Conservation (phyloP, 2,113 vertebrate genomes). For the Falco punctatus region DNA sequence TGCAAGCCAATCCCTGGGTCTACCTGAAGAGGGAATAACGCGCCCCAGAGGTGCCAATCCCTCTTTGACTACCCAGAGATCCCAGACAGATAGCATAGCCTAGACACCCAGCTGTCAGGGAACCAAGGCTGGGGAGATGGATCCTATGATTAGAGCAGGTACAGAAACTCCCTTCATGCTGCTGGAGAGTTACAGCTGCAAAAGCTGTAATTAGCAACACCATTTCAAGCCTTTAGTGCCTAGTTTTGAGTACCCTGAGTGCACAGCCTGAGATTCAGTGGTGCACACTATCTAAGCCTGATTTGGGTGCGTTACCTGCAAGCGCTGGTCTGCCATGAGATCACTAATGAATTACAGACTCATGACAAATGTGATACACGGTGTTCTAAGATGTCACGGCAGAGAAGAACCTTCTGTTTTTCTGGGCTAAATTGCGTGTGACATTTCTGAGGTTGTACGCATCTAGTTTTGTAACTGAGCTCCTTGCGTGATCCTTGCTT, state of each 20-base stretch:
- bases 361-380: neutral
- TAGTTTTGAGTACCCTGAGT: neutral
- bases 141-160: neutral
- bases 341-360: neutral
- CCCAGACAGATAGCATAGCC: constrained; percentile 49
- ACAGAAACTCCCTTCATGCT: neutral
- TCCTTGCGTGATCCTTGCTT: neutral
- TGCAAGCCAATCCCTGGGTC: neutral
- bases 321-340: neutral
- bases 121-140: neutral
- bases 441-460: neutral
- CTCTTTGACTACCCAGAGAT: constrained; percentile 38
- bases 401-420: neutral
- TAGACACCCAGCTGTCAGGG: constrained; percentile 14
- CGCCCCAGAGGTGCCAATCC: constrained; percentile 61
- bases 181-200: neutral
- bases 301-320: neutral
- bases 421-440: neutral
- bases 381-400: neutral
- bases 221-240: neutral
- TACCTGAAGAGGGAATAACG: neutral
- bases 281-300: neutral
- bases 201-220: neutral
- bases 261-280: neutral
- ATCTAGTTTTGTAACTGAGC: neutral